phyloP scores from a whole-genome alignment of 2,113 vertebrate genomes.

The Tapirus terrestris region DNA sequence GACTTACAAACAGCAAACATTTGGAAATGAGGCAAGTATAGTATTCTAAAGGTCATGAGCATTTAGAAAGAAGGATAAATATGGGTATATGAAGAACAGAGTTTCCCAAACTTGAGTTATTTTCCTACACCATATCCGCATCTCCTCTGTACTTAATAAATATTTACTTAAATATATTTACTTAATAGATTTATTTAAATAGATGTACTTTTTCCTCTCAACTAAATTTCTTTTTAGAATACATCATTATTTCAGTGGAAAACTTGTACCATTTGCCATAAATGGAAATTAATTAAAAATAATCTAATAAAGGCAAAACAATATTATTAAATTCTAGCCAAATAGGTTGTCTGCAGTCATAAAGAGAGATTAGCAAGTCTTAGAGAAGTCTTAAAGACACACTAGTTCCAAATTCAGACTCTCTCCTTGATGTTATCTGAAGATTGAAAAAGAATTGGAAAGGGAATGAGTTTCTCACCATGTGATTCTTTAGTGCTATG shows the following conservation, averaged over 20 bases:
- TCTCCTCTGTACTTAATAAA: not conserved
- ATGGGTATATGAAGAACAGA: not conserved
- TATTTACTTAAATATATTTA: not conserved
- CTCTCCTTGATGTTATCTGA: not conserved
- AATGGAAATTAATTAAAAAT: conserved; percentile 32
- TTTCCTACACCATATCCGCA: not conserved
- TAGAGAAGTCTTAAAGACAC: not conserved
- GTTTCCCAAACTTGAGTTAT: not conserved
- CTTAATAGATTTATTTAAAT: not conserved
- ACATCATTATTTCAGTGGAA: not conserved
- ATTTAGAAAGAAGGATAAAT: not conserved
- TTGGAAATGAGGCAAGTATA: not conserved
- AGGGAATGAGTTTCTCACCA: not conserved
- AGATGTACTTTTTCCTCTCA: not conserved
- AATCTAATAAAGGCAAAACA: conserved; percentile 47
- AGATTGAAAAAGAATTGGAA: not conserved
- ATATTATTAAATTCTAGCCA: conserved; percentile 38
- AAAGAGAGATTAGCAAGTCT: not conserved
- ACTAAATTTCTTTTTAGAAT: conserved; percentile 35
- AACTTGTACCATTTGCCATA: not conserved
- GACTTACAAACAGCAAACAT: not conserved
- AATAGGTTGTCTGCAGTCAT: not conserved
- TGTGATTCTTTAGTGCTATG: not conserved
- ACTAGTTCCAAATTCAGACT: not conserved
- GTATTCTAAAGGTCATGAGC: not conserved